These are phyloP conservation scores for Speoplatyrhinus poulsoni DNA, from an alignment of 2,113 vertebrate genomes.

Conservation along the genomic window DNA sequence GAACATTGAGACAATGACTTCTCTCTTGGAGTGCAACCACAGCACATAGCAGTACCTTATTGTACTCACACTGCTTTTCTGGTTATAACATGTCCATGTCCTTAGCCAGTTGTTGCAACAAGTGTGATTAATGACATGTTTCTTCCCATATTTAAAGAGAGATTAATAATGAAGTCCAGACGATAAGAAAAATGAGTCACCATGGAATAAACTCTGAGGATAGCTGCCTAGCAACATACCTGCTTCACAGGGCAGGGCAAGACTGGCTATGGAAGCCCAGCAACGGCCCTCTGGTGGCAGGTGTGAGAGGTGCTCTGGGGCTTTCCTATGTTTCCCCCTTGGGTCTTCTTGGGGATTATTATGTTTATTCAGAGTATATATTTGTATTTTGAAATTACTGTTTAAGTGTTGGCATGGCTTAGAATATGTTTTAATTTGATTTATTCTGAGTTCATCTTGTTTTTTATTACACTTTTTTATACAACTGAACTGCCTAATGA, in stretches of 20 bases:
- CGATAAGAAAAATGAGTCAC: slow-evolving; percentile 40
- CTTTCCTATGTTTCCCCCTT: not conserved
- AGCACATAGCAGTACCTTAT: no score
- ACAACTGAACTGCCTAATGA: no score
- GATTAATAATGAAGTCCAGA: slow-evolving; percentile 5
- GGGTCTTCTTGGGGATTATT: not conserved
- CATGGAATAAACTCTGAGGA: slow-evolving; percentile 24
- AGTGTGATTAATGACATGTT: no score
- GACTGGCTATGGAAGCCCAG: slow-evolving; percentile 1
- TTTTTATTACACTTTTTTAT: no score
- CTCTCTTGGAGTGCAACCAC: no score
- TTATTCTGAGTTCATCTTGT: no score
- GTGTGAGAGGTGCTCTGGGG: not conserved
- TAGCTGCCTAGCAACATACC: slow-evolving; percentile 38
- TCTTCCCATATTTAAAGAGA: not conserved
- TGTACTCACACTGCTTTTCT: no score
- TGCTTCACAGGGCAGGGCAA: slow-evolving; percentile 23
- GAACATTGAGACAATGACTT: no score
- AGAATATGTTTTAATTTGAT: not conserved
- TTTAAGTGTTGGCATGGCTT: not conserved
- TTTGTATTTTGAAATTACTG: not conserved
- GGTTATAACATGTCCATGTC: no score
- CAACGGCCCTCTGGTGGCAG: slow-evolving; percentile 40
- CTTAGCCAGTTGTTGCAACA: no score
- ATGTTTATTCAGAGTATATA: not conserved